Percentiles rank a stretch among this genome's conserved stretches.
Conservation (phyloP, 2,888 invertebrate species). For the Craniophora ligustri region DNA sequence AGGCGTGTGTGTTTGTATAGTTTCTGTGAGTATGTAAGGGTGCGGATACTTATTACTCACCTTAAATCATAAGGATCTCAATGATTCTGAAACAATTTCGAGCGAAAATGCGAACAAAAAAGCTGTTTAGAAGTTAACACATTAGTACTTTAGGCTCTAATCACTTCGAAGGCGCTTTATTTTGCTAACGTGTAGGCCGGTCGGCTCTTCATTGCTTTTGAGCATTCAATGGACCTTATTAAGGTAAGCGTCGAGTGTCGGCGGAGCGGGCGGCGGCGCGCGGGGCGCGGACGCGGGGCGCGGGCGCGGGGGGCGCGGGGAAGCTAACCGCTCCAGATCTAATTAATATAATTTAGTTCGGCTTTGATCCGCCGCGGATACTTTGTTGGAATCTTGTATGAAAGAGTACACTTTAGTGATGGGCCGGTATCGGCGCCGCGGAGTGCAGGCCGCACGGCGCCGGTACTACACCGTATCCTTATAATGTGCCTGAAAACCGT, state of each 20-base stretch:
- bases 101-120: too few relatives aligned
- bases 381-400: conserved; percentile 51
- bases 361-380: conserved; percentile 61
- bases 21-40: too few relatives aligned
- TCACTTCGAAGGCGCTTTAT: conserved; percentile 2
- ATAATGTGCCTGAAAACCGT: too few relatives aligned
- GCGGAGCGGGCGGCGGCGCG: background rate
- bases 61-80: too few relatives aligned
- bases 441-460: too few relatives aligned
- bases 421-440: background rate
- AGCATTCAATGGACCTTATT: conserved; percentile 26
- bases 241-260: conserved; percentile 11
- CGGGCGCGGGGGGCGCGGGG: background rate
- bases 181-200: background rate
- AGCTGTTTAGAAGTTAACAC: too few relatives aligned
- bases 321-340: conserved; percentile 48
- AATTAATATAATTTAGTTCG: conserved; percentile 68
- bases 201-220: background rate
- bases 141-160: too few relatives aligned
- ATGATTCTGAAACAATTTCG: too few relatives aligned
- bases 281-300: background rate
- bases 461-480: too few relatives aligned
- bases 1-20: too few relatives aligned
- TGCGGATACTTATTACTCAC: too few relatives aligned
- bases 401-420: conserved; percentile 36